Conservation (phyloP, 2,797 vertebrate genomes). For the Carcharodon carcharias region DNA sequence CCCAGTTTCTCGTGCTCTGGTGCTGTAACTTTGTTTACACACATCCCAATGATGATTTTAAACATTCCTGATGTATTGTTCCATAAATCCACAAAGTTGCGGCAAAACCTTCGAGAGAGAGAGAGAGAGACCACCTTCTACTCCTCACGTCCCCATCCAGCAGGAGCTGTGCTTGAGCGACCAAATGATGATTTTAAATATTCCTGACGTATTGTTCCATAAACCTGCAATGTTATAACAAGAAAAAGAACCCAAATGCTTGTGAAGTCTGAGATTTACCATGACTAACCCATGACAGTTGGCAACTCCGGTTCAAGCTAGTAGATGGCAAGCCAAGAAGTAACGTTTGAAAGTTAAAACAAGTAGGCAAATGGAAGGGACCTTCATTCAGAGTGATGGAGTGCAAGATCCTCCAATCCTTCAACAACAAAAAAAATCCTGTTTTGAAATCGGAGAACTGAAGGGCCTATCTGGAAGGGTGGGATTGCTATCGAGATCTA, state of each 20-base stretch:
- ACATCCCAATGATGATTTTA: background rate
- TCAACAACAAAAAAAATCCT: background rate
- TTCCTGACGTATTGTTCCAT: background rate
- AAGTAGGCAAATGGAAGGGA: background rate
- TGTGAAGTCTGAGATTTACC: background rate
- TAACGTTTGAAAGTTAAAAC: background rate
- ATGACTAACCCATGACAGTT: background rate
- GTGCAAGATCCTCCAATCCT: background rate
- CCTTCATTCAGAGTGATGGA: background rate
- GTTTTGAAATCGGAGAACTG: background rate
- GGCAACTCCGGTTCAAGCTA: background rate
- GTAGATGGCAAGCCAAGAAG: background rate
- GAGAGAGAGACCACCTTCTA: no score
- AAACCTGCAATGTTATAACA: background rate
- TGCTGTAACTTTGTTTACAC: background rate
- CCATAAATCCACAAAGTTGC: background rate
- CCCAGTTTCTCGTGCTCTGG: background rate
- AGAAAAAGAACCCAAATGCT: background rate
- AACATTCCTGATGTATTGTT: background rate
- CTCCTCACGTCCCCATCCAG: no score
- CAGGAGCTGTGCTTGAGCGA: no score
- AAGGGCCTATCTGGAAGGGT: background rate
- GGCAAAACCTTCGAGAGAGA: no score
- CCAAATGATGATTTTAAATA: background rate
- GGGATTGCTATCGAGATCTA: background rate